These are phyloP conservation scores for Chymomyza caudatula DNA, from an alignment of 2,888 invertebrate species.

Conservation along the genomic window DNA sequence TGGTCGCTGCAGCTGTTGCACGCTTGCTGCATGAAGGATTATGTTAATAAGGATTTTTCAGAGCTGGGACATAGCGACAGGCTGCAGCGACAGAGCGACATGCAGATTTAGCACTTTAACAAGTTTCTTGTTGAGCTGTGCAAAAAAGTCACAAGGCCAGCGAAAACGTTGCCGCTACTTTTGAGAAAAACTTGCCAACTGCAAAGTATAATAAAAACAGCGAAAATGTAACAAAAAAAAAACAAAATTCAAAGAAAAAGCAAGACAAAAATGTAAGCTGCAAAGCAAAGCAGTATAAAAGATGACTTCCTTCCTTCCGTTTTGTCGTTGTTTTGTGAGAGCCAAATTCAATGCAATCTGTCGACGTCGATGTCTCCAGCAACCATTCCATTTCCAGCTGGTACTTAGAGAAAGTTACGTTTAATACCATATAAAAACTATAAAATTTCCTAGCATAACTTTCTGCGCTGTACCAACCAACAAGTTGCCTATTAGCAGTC, in stretches of 20 bases:
- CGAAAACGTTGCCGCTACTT: slow-evolving; percentile 35
- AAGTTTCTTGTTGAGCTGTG: slow-evolving; percentile 37
- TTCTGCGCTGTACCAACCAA: slow-evolving; percentile 48
- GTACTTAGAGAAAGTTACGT: slow-evolving; percentile 19
- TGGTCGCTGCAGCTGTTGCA: slow-evolving; percentile 38
- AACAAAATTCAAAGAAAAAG: slow-evolving; percentile 8
- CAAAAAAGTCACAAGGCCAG: slow-evolving; percentile 62
- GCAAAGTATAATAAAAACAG: slow-evolving; percentile 8
- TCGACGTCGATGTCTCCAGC: slow-evolving; percentile 6
- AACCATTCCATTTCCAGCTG: slow-evolving; percentile 8
- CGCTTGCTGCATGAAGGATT: slow-evolving; percentile 53
- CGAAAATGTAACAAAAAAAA: too few relatives aligned
- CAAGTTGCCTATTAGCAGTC: slow-evolving; percentile 58
- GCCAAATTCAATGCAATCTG: slow-evolving; percentile 65
- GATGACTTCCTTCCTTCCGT: slow-evolving; percentile 54
- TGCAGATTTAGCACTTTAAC: slow-evolving; percentile 64
- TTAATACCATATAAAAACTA: slow-evolving; percentile 29
- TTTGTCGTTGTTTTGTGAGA: slow-evolving; percentile 16
- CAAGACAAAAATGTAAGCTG: slow-evolving; percentile 51
- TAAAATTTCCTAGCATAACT: slow-evolving; percentile 55
- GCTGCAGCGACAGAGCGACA: too few relatives aligned
- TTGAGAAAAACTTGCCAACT: slow-evolving; percentile 34
- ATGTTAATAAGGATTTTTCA: slow-evolving; percentile 58
- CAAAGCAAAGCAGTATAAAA: slow-evolving; percentile 49
- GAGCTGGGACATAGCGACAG: too few relatives aligned